A percentile compares a stretch with the other conserved stretches of the same genome.
These are phyloP conservation scores for Hartigia nigra DNA, from an alignment of 2,888 invertebrate species.

Conservation along the genomic window DNA sequence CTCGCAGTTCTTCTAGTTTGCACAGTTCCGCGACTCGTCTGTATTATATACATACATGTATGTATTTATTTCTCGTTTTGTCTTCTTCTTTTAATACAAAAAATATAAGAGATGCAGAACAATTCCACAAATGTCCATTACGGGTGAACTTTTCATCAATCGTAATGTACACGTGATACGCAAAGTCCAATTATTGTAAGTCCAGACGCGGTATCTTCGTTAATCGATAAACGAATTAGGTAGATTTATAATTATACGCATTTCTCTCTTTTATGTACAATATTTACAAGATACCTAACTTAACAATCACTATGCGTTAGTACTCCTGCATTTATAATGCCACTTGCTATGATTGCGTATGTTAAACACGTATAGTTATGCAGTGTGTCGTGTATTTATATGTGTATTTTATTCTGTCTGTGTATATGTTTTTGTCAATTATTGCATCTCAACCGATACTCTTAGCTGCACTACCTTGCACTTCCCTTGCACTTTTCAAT, in stretches of 20 bases:
- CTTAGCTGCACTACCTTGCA: not conserved
- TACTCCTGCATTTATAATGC: constrained; percentile 40
- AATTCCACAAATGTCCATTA: not conserved
- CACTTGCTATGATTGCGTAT: constrained; percentile 27
- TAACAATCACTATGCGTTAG: constrained; percentile 6
- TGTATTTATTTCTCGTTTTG: not conserved
- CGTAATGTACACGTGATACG: not conserved
- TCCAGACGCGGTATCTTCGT: not conserved
- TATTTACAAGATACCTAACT: constrained; percentile 30
- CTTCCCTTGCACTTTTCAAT: not conserved
- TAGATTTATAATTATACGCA: not conserved
- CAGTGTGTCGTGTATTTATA: not conserved
- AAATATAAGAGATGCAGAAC: not conserved
- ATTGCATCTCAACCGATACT: constrained; percentile 45
- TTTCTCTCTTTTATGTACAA: constrained; percentile 28
- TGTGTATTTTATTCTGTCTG: not conserved
- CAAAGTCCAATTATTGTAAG: not conserved
- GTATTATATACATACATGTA: constrained; percentile 3
- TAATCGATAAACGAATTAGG: not conserved
- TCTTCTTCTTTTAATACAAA: not conserved
- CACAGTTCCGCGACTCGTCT: not conserved
- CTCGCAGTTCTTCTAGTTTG: not conserved
- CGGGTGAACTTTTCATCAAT: not conserved
- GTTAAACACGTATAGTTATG: not conserved
- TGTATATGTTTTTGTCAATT: constrained; percentile 24